phyloP scores from a whole-genome alignment of 2,113 vertebrate genomes.

The Pelecanoides urinatrix region DNA sequence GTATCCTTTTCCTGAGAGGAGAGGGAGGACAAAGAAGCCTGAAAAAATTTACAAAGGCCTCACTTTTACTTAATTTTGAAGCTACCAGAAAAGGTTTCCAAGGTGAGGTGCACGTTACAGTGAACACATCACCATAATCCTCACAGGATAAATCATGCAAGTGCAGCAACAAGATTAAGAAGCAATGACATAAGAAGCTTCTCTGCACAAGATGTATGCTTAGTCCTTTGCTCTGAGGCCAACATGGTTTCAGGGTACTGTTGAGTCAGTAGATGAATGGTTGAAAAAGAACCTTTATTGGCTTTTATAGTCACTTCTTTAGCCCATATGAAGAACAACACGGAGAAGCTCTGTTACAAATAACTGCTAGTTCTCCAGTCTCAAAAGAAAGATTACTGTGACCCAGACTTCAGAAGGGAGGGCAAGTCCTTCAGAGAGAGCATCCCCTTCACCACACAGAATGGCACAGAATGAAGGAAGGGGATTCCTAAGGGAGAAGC shows the following conservation, averaged over 20 bases:
- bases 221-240: not conserved
- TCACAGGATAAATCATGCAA: not conserved
- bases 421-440: not conserved
- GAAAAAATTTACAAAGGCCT: not conserved
- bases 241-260: not conserved
- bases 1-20: not conserved
- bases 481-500: not conserved
- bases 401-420: not conserved
- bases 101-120: not conserved
- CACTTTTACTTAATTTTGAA: not conserved
- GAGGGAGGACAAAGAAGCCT: not conserved
- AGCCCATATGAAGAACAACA: not conserved
- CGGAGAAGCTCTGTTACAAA: not conserved
- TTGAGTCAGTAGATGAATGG: not conserved
- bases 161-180: not conserved
- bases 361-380: not conserved
- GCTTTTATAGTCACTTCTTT: not conserved
- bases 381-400: not conserved
- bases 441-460: not conserved
- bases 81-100: not conserved
- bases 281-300: not conserved
- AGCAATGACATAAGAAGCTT: not conserved
- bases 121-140: not conserved
- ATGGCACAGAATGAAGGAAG: not conserved
- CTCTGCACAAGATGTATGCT: accelerated